Conservation (phyloP, 2,797 vertebrate species). For the Kryptolebias ocellatus region DNA sequence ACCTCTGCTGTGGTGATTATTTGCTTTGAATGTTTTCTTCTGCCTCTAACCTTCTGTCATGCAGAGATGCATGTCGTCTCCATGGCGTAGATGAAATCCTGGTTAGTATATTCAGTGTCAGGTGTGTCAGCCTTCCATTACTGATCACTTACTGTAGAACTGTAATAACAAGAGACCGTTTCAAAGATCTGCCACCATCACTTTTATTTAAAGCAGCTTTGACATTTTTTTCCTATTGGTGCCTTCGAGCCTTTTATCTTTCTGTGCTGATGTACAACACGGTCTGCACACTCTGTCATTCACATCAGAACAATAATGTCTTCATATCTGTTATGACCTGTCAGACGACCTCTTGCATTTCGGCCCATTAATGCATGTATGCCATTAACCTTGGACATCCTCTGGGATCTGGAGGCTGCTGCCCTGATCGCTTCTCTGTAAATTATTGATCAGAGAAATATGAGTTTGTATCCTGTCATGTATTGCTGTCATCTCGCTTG, state of each 20-base stretch:
- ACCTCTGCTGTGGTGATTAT: slow-evolving; percentile 2
- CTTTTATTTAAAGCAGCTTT: slow-evolving; percentile 18
- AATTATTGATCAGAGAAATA: slow-evolving; percentile 70
- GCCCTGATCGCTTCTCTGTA: slow-evolving; percentile 58
- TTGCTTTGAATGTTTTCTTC: slow-evolving; percentile 8
- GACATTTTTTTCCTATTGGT: slow-evolving; percentile 5
- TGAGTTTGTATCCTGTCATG: slow-evolving; percentile 47
- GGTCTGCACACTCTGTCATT: slow-evolving; percentile 3
- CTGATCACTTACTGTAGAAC: slow-evolving; percentile 39
- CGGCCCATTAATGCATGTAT: slow-evolving; percentile 65
- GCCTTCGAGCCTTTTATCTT: background rate
- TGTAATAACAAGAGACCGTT: slow-evolving; percentile 18
- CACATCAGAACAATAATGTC: slow-evolving; percentile 50
- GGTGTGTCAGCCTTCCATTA: slow-evolving; percentile 43
- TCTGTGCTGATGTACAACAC: background rate
- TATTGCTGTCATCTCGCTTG: slow-evolving; percentile 23
- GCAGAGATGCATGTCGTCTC: background rate
- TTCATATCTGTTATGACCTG: slow-evolving; percentile 71
- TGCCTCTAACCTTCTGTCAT: slow-evolving; percentile 11
- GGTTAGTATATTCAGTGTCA: slow-evolving; percentile 8
- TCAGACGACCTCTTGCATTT: slow-evolving; percentile 75
- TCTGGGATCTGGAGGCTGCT: slow-evolving; percentile 30
- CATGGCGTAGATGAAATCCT: slow-evolving; percentile 12
- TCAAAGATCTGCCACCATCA: slow-evolving; percentile 22
- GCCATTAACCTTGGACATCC: slow-evolving; percentile 81